Evolutionary conservation across 1,140 invertebrate species (phyloP).

Genomic region (Drosophila bifasciata): DNA sequence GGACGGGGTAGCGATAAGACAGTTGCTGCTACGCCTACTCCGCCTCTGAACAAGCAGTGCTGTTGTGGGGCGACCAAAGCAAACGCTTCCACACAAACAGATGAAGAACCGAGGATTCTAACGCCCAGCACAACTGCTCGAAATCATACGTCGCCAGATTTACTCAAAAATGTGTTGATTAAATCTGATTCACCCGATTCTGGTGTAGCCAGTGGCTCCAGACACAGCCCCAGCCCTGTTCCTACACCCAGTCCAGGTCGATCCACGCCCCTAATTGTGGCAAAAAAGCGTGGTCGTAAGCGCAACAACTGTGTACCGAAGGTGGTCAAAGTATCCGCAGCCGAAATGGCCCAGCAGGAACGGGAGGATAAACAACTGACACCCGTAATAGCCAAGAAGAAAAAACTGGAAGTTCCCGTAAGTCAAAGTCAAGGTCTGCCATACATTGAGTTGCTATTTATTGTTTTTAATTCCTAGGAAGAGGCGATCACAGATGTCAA

Average conservation of each 20-base stretch:
- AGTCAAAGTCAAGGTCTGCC: constrained; percentile 6
- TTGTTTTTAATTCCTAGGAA: constrained; percentile 6
- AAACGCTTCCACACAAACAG: constrained; percentile 59
- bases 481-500: background rate
- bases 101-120: constrained; percentile 14
- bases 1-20: constrained; percentile 47
- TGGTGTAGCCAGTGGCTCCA: background rate
- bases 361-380: constrained; percentile 70
- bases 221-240: background rate
- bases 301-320: constrained; percentile 72
- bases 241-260: background rate
- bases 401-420: constrained; percentile 31
- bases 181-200: constrained; percentile 5
- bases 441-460: background rate
- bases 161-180: background rate
- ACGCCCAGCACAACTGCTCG: background rate
- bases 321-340: constrained; percentile 71
- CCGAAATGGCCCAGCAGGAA: constrained; percentile 62
- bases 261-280: constrained; percentile 10
- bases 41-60: constrained; percentile 53
- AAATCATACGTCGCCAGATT: background rate
- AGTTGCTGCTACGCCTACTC: constrained; percentile 40
- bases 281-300: constrained; percentile 69
- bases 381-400: constrained; percentile 48
- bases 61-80: constrained; percentile 37